A percentile compares a stretch with the other conserved stretches of the same genome.
These are phyloP conservation scores for Neoniphon sammara DNA, from an alignment of 2,797 vertebrate species.

Conservation along the genomic window DNA sequence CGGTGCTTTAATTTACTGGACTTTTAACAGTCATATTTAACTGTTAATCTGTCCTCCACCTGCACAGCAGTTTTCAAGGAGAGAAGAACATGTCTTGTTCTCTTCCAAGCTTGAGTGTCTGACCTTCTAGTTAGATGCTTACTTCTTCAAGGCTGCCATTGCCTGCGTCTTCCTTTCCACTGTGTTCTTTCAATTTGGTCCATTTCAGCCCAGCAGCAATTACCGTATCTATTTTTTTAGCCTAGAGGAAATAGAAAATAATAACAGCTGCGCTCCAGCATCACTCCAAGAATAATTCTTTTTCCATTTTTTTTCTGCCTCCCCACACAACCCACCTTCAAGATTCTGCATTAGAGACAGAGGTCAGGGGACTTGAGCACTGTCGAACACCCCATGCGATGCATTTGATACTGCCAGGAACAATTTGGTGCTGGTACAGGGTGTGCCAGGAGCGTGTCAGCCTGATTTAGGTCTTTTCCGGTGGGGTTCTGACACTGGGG, in stretches of 20 bases:
- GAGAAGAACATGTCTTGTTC: not conserved
- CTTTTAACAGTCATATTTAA: too few species aligned
- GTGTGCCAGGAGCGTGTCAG: slow-evolving; percentile 74
- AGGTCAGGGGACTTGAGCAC: slow-evolving; percentile 69
- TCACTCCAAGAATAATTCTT: slow-evolving; percentile 22
- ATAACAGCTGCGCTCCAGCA: slow-evolving; percentile 16
- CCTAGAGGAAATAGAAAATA: slow-evolving; percentile 4
- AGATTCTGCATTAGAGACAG: slow-evolving; percentile 45
- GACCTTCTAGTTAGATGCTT: slow-evolving; percentile 8
- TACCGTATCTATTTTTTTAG: slow-evolving; percentile 21
- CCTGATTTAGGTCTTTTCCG: slow-evolving; percentile 70
- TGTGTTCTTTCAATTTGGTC: slow-evolving; percentile 7
- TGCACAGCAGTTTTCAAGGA: too few species aligned
- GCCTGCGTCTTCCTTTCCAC: not conserved
- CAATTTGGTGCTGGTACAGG: slow-evolving; percentile 67
- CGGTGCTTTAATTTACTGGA: too few species aligned
- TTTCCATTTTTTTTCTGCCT: slow-evolving; percentile 34
- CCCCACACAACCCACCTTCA: slow-evolving; percentile 18
- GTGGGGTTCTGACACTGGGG: slow-evolving; percentile 57
- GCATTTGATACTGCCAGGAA: slow-evolving; percentile 80
- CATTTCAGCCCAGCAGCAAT: slow-evolving; percentile 22
- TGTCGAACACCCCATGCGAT: slow-evolving; percentile 71
- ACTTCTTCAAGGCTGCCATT: not conserved
- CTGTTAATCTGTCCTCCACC: too few species aligned
- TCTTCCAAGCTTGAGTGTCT: not conserved